phyloP scores from a whole-genome alignment of 2,797 vertebrate species.

The Malurus leucopterus region DNA sequence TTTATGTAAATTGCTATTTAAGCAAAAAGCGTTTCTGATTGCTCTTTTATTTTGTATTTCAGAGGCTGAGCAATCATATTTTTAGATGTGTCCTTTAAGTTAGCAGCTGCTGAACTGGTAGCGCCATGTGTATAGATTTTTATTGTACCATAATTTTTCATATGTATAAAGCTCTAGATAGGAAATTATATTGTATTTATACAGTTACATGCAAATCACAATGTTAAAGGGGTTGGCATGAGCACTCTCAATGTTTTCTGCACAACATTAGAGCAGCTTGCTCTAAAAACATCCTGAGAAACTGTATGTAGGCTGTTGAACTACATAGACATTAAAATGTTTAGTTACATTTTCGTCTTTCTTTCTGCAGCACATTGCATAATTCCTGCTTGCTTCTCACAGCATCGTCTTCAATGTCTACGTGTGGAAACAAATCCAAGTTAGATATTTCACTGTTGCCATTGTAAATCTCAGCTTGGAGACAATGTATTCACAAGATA shows the following conservation, averaged over 20 bases:
- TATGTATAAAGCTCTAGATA: slow-evolving; percentile 56
- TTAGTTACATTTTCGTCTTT: slow-evolving; percentile 26
- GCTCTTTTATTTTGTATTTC: slow-evolving; percentile 60
- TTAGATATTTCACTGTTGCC: slow-evolving; percentile 41
- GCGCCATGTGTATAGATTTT: slow-evolving; percentile 59
- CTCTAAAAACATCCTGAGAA: slow-evolving; percentile 6
- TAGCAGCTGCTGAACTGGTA: slow-evolving; percentile 45
- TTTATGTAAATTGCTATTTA: slow-evolving; percentile 74
- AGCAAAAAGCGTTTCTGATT: slow-evolving; percentile 65
- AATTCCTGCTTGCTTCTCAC: slow-evolving; percentile 47
- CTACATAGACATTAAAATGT: slow-evolving; percentile 9
- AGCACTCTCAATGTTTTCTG: slow-evolving; percentile 32
- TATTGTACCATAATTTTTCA: slow-evolving; percentile 66
- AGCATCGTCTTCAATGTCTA: slow-evolving; percentile 18
- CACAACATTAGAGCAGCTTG: neutral
- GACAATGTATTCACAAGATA: slow-evolving; percentile 51
- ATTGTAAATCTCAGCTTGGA: slow-evolving; percentile 46
- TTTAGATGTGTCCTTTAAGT: slow-evolving; percentile 49
- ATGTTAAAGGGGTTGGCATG: slow-evolving; percentile 5
- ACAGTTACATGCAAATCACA: slow-evolving; percentile 23
- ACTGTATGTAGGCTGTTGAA: slow-evolving; percentile 31
- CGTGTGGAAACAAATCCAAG: slow-evolving; percentile 8
- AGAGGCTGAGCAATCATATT: slow-evolving; percentile 60
- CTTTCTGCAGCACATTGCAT: slow-evolving; percentile 36
- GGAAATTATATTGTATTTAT: slow-evolving; percentile 58